Conservation (phyloP, 2,113 vertebrate genomes). For the Myiopsitta monachus region DNA sequence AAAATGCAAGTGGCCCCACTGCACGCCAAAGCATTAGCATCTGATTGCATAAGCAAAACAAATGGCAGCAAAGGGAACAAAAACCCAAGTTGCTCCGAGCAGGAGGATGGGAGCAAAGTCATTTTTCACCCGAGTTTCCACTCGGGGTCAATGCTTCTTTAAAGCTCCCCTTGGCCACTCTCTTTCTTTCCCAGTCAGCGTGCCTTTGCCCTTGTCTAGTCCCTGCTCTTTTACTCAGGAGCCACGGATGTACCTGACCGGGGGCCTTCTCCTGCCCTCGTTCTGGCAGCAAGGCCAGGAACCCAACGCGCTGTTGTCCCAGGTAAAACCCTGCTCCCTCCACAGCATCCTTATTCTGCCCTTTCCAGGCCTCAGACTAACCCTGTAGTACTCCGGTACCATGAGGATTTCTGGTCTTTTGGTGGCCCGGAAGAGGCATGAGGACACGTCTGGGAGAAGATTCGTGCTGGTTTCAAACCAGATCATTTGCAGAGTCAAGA, state of each 20-base stretch:
- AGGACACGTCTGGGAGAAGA: neutral
- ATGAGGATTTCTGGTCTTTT: neutral
- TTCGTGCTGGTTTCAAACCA: accelerated
- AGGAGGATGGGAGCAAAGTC: neutral
- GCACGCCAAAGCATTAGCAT: neutral
- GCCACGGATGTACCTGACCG: slow-evolving; percentile 21
- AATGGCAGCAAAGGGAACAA: neutral
- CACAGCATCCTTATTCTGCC: neutral
- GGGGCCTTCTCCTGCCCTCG: neutral
- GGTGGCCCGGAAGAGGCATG: accelerated
- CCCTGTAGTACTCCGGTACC: no score
- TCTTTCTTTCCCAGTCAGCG: neutral
- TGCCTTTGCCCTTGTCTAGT: neutral
- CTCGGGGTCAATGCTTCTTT: neutral
- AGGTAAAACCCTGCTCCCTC: neutral
- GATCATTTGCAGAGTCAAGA: neutral
- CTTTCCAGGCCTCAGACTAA: neutral
- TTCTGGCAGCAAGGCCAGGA: slow-evolving; percentile 6
- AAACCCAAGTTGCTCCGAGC: neutral
- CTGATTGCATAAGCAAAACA: slow-evolving; percentile 5
- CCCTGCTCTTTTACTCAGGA: neutral
- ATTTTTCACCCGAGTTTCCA: neutral
- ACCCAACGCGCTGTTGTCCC: neutral
- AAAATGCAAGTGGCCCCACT: neutral
- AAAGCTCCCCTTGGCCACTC: slow-evolving; percentile 9